Conservation (phyloP, 1,140 invertebrate genomes). For the Tigriopus japonicus region DNA sequence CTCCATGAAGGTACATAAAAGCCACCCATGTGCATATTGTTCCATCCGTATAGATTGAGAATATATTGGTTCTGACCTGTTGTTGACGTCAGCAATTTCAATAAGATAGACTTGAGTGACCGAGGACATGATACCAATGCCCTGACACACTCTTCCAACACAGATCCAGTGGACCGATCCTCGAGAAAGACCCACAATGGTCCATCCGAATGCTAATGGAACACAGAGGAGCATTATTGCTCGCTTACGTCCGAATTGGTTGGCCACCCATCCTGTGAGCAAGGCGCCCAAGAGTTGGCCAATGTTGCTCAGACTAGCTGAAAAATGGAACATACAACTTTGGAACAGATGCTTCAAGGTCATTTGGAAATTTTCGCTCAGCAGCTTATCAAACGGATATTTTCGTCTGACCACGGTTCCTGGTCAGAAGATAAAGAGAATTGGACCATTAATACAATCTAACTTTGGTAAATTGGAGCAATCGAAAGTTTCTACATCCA, state of each 20-base stretch:
- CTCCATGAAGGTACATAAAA: too few relatives aligned
- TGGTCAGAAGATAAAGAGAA: too few relatives aligned
- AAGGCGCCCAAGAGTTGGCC: background rate
- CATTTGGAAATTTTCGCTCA: too few relatives aligned
- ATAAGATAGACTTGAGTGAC: constrained; percentile 10
- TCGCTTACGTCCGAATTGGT: background rate
- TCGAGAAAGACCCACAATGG: background rate
- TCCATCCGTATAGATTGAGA: too few relatives aligned
- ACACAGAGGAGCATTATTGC: background rate
- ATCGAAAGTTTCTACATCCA: too few relatives aligned
- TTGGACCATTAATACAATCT: too few relatives aligned
- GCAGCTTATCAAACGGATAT: too few relatives aligned
- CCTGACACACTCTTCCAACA: constrained; percentile 2
- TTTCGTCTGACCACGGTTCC: too few relatives aligned
- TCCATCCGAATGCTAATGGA: background rate
- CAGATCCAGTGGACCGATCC: background rate
- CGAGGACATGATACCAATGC: constrained; percentile 10
- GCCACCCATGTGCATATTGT: too few relatives aligned
- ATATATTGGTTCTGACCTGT: background rate
- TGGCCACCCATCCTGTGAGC: background rate
- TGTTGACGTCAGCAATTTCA: background rate
- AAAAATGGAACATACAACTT: background rate
- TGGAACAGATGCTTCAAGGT: too few relatives aligned
- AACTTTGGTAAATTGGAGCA: too few relatives aligned
- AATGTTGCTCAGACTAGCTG: background rate